Conservation (phyloP, 2,888 invertebrate species). For the Pegoplata infirma region DNA sequence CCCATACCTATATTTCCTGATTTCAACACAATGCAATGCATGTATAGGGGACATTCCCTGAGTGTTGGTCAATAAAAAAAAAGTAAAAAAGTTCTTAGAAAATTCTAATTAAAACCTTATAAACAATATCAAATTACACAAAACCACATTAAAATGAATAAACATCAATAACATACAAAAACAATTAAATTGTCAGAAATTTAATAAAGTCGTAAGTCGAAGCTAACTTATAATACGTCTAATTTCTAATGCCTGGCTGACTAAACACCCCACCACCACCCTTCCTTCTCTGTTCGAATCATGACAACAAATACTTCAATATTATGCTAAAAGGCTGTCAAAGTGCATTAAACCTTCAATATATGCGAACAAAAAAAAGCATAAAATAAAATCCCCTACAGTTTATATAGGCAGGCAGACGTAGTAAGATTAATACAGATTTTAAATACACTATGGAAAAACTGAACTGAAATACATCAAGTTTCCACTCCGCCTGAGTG, state of each 20-base stretch:
- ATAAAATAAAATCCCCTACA: neutral
- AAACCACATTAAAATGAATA: conserved; percentile 38
- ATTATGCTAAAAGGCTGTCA: conserved; percentile 20
- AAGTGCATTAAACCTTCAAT: conserved; percentile 57
- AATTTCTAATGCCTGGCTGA: conserved; percentile 47
- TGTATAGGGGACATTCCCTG: too few species aligned
- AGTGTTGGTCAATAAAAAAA: too few species aligned
- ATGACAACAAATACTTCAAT: conserved; percentile 4
- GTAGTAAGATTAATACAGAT: conserved; percentile 51
- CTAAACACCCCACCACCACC: conserved; percentile 17
- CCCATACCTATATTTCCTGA: too few species aligned
- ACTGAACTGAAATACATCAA: conserved; percentile 39
- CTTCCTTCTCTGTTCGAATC: too few species aligned
- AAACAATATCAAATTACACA: conserved; percentile 9
- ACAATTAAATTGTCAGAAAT: conserved; percentile 51
- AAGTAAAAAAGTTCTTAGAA: neutral
- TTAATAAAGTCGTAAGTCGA: conserved; percentile 27
- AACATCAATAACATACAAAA: conserved; percentile 33
- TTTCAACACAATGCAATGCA: too few species aligned
- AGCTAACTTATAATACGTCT: conserved; percentile 38
- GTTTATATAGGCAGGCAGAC: neutral
- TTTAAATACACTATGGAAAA: conserved; percentile 48
- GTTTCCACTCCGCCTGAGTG: conserved; percentile 17
- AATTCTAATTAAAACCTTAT: conserved; percentile 19
- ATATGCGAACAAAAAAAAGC: neutral